A percentile compares a stretch with the other conserved stretches of the same genome.
These are phyloP conservation scores for Cardiocondyla obscurior DNA, from an alignment of 1,140 invertebrate genomes.

Conservation along the genomic window DNA sequence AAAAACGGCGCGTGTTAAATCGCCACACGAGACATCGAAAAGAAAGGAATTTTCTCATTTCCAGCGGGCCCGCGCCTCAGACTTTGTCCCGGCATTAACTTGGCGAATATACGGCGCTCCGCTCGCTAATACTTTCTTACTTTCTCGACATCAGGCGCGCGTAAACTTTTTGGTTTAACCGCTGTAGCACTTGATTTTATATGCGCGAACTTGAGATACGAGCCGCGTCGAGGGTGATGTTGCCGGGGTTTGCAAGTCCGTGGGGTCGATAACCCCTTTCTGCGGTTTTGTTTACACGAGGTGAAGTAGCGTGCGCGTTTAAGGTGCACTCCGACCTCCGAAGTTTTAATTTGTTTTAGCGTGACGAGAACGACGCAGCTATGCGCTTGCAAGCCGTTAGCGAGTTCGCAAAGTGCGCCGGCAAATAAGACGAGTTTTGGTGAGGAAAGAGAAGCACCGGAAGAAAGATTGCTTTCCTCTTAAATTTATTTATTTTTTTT, in stretches of 20 bases:
- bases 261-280: constrained; percentile 29
- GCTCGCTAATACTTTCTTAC: not conserved
- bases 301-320: constrained; percentile 11
- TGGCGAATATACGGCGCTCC: constrained; percentile 4
- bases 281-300: constrained; percentile 50
- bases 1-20: constrained; percentile 24
- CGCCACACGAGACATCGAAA: constrained; percentile 19
- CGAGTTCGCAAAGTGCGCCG: not conserved
- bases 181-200: constrained; percentile 46
- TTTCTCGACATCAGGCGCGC: not conserved
- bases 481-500: no score
- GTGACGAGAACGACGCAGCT: constrained; percentile 8
- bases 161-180: constrained; percentile 58
- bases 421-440: constrained; percentile 19
- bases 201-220: constrained; percentile 37
- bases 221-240: constrained; percentile 22
- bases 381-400: constrained; percentile 5
- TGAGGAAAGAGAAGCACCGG: not conserved
- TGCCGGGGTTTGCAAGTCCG: not conserved
- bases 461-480: not conserved
- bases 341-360: constrained; percentile 37
- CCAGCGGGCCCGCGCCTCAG: not conserved
- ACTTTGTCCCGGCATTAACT: constrained; percentile 1
- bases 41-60: constrained; percentile 60
- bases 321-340: not conserved